Percentiles rank a stretch among this genome's conserved stretches.
Evolutionary conservation across 2,113 vertebrate genomes (phyloP).

Genomic region (Poicephalus gulielmi): DNA sequence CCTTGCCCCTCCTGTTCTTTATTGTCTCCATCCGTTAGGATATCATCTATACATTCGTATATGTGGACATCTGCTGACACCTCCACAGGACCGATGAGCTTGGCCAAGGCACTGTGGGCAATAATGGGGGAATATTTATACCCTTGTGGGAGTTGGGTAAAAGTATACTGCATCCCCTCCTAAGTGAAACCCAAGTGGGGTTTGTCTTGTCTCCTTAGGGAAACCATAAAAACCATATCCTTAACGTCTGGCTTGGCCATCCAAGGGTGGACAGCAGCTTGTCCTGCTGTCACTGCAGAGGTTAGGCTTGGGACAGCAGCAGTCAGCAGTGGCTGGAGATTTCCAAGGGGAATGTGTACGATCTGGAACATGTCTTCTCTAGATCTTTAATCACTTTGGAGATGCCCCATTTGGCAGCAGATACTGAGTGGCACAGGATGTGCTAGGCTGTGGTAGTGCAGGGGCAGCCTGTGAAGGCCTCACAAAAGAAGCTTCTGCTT

Average conservation of each 20-base stretch:
- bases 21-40: not conserved
- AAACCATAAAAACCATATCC: not conserved
- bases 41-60: not conserved
- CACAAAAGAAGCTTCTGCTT: not conserved
- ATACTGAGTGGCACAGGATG: not conserved
- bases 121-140: not conserved
- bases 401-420: not conserved
- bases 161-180: not conserved
- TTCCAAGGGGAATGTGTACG: not conserved
- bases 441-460: not conserved
- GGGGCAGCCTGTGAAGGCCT: not conserved
- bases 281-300: not conserved
- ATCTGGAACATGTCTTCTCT: not conserved
- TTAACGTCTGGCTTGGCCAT: not conserved
- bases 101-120: not conserved
- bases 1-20: not conserved
- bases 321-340: not conserved
- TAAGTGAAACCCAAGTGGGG: not conserved
- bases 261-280: not conserved
- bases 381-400: not conserved
- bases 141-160: not conserved
- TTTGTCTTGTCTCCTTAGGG: not conserved
- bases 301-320: not conserved
- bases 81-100: not conserved
- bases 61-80: not conserved